Evolutionary conservation across 2,113 vertebrate species (phyloP), one percentile per base, ranked within the genome.

Genomic region (Sinosuthora webbiana): DNA sequence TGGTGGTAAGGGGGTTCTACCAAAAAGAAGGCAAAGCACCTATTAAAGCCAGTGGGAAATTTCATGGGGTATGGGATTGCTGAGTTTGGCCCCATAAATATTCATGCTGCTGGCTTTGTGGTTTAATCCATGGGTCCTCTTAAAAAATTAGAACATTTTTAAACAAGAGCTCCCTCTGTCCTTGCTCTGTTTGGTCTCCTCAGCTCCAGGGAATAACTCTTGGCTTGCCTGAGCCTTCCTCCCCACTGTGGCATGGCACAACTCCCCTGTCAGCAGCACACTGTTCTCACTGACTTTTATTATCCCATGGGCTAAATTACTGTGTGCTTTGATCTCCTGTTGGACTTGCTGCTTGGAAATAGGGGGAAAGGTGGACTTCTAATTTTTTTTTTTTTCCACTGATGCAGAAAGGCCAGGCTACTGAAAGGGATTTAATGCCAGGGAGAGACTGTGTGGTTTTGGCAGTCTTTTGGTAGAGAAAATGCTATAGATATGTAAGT

Each of bases 241-340:
- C 76, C 71, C 79, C 6, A 9, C 90, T 91, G 87, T 0, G 13
- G 57, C 57, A 49, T 0, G 17, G 89, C 59, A 69, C 83, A 84
- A 30, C 87, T 84, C n/a, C 78, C 56, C 50, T 13, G 8, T 89
- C 95, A 91, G 84, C 87, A 91, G 55, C 87, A 94, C 71, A 18
- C 64, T 88, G 93, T 75, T 94, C 87, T 74, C 56, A 33, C 30
- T 81, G 90, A 73, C 71, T 90, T 94, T 93, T 93, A 94, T 86
- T 90, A 88, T 94, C 70, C 71, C n/a, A 44, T 19, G 56, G 76
- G 24, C 68, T 94, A 83, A 86, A 90, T 75, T 65, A 71, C 76
- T 31, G 8, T 19, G 55, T 3, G 39, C 90, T 96, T 95, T 94
- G 90, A 95, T 97, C 84, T 95, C 9, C 55, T 78, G 55, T 56